A percentile compares a stretch with the other conserved stretches of the same genome.
Conservation (phyloP, 1,140 invertebrate species). For the Drosophila nikananu region DNA sequence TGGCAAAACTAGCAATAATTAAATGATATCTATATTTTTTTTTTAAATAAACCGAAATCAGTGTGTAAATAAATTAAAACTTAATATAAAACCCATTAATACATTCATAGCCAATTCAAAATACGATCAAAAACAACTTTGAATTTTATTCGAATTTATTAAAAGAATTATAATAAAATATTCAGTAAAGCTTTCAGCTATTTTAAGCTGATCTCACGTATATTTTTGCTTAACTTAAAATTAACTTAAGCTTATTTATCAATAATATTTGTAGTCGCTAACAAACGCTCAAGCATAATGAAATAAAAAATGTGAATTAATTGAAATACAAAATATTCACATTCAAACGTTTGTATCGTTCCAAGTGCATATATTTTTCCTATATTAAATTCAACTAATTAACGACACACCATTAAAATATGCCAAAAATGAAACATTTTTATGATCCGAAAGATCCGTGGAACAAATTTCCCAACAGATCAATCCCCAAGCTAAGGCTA, state of each 20-base stretch:
- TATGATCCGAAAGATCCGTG: conserved; percentile 39
- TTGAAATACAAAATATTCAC: conserved; percentile 36
- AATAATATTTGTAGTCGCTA: background rate
- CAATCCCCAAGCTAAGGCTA: conserved; percentile 26
- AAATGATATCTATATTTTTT: background rate
- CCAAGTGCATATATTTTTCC: background rate
- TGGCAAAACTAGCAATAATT: background rate
- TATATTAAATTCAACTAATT: conserved; percentile 31
- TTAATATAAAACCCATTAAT: background rate
- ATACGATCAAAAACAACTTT: background rate
- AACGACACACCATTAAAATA: conserved; percentile 35
- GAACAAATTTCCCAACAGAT: conserved; percentile 47
- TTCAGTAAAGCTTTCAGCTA: background rate
- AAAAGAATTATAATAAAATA: background rate
- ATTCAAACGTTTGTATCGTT: background rate
- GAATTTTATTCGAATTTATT: background rate
- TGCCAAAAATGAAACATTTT: conserved; percentile 40
- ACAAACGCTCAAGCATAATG: background rate
- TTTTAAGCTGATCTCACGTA: conserved; percentile 2
- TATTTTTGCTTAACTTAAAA: background rate
- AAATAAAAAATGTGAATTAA: conserved; percentile 16
- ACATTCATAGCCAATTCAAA: background rate
- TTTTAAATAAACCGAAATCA: background rate
- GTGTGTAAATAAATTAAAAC: background rate
- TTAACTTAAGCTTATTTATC: background rate